Evolutionary conservation across 2,113 vertebrate genomes (phyloP), one percentile per base, ranked within the genome.

Genomic region (Hyperopisus bebe): DNA sequence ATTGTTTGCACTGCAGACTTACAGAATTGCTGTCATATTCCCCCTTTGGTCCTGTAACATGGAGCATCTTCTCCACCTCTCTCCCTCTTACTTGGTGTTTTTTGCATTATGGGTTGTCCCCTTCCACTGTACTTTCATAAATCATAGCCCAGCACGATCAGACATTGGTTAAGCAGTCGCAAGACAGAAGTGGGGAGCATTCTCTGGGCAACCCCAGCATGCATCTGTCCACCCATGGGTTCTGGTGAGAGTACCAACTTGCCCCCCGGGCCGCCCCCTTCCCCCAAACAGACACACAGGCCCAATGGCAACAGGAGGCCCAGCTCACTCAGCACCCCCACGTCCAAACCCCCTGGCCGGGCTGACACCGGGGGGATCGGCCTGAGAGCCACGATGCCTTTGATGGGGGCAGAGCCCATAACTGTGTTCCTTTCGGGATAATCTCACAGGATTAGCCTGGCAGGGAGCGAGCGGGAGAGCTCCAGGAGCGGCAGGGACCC

Each of bases 301-400:
- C 74, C 74, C 15, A 4, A 5, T 6, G 46, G 42, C 89, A 85
- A 17, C 89, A 86, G 80, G 89, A 89, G 80, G 82, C 24, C 39
- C 31, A 11, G 42, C 53, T 87, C 89, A 90, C 83, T 90, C 89
- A 87, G 86, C 83, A 87, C 55, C 19, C 85, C 82, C 42, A 82
- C n/a, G 42, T 10, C 44, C 15, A 13, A 86, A 82, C 58, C 27
- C 42, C 35, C n/a, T 35, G 42, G 58, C 31, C 44, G 47, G 13
- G 6, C 82, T 42, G 55, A 84, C 89, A 50, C 89, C 89, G 87
- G 44, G 42, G 58, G 55, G 89, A 90, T 31, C 27, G 39, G n/a
- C 46, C 44, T 46, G 27, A 86, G 55, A 50, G 55, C n/a, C 42
- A 15, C 10, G 15, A 13, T 13, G 84, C 27, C 89, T 70, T 80